Evolutionary conservation across 2,888 invertebrate genomes (phyloP), one percentile per base, ranked within the genome.

Genomic region (Penaeus monodon): DNA sequence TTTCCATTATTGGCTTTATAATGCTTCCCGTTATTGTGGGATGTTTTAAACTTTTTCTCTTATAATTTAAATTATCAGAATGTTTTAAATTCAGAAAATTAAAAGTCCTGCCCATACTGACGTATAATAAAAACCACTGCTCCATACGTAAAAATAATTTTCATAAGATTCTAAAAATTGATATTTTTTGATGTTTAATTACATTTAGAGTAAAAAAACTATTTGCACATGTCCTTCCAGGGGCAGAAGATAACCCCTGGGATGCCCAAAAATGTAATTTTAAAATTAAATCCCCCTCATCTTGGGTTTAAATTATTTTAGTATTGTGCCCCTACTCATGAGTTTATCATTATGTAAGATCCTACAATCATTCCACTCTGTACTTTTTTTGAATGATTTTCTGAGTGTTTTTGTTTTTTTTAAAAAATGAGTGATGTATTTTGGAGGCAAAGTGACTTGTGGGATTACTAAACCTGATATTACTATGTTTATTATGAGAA

Each of bases 391-490:
- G n/a, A 77, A 57, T 49, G 77, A 77, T 57, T 77, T n/a, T 77
- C n/a, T 57, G 57, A 14, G 57, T 57, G 57, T 49, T n/a, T 77
- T 27, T 22, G 17, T 57, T 27, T n/a, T 76, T 20, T 76, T 77
- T 77, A n/a, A 17, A 7, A n/a, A 57, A 10, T 57, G 57, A 57
- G 57, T 57, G 57, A 57, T 27, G 22, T 77, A 57, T 49, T 57
- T 29, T 57, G 49, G 20, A 27, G 57, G 49, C n/a, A 77, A 77
- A n/a, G 77, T 57, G 49, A 77, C 57, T 57, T 57, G 57, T 57
- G 77, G 77, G 57, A 57, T 22, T 57, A 57, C 77, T 82, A 82
- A 82, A 82, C 64, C 74, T 82, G 82, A 82, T 82, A 82, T 82
- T 82, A 82, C 64, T 64, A 74, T 81, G 74, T 76, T 82, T 57